These are phyloP conservation scores for Sparidentex hasta DNA, from an alignment of 2,797 vertebrate species.

Conservation along the genomic window DNA sequence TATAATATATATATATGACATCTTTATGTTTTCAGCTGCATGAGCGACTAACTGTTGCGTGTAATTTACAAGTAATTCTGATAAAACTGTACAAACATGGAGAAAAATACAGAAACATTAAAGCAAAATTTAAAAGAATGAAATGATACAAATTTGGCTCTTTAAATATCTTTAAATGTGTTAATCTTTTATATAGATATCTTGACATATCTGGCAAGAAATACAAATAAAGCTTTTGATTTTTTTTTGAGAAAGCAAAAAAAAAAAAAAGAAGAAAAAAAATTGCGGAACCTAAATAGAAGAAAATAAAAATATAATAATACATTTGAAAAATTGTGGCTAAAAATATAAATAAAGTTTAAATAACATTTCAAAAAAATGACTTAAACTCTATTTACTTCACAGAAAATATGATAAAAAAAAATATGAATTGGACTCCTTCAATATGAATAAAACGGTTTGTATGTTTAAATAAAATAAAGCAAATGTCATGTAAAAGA, in stretches of 20 bases:
- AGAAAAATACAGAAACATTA: neutral
- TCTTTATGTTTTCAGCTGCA: slow-evolving; percentile 14
- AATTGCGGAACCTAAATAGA: too few relatives aligned
- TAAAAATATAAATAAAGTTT: neutral
- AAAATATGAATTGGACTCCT: neutral
- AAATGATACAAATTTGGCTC: neutral
- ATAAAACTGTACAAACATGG: neutral
- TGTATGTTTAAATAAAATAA: too few relatives aligned
- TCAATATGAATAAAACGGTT: too few relatives aligned
- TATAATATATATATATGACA: neutral
- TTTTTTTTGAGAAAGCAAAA: too few relatives aligned
- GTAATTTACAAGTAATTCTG: neutral
- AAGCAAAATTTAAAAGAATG: neutral
- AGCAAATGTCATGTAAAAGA: neutral
- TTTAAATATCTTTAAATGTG: neutral
- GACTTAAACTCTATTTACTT: too few relatives aligned
- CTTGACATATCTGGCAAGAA: neutral
- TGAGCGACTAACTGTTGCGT: slow-evolving; percentile 6
- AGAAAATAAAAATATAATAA: too few relatives aligned
- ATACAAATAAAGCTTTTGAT: too few relatives aligned
- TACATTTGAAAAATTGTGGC: neutral
- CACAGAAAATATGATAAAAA: neutral
- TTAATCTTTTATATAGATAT: too few relatives aligned
- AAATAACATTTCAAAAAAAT: too few relatives aligned
- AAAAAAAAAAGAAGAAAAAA: too few relatives aligned